Evolutionary conservation across 2,113 vertebrate species (phyloP), one percentile per base, ranked within the genome.

Genomic region (Varanus komodoensis): DNA sequence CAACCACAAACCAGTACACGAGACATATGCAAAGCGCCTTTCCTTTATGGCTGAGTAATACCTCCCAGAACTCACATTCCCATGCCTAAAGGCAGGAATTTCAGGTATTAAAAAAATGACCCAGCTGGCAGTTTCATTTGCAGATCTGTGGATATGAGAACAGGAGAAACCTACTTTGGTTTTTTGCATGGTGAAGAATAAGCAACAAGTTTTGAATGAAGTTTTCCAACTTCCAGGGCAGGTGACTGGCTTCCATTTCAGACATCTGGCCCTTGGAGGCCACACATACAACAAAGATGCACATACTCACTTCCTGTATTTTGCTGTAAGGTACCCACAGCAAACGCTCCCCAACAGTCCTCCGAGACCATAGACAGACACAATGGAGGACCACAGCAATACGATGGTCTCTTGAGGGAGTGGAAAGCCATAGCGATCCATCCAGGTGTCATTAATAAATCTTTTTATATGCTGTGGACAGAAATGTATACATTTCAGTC

Each of bases 371-470:
- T 97, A 95, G 48, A 97, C 93, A 6, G 98, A 97, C 91, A 98
- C 96, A 15, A 97, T 96, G 94, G 97, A 97, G 93, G 97, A 98
- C 98, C 98, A 98, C 79, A 98, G 67, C 68, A 98, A 92, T 94
- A 96, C 97, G 89, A 96, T 89, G 74, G 96, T 96, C 4, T 97
- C 97, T 0, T 95, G 93, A 0, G 92, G 92, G 61, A 97, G 93
- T 3, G 97, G 95, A 48, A 89, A 91, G 11, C 93, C 95, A 0
- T 98, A 95, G 48, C 98, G 94, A 34, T 82, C 87, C 89, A 96
- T 85, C 98, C 97, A 98, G 0, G 98, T 98, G 92, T 98, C 97
- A 89, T 98, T 98, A 57, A 99, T 95, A 84, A 99, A 99, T 15
- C 94, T 96, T 91, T 97, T 98, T 91, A 99, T 98, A 87, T 97